A percentile compares a stretch with the other conserved stretches of the same genome.
These are phyloP conservation scores for Muraenolepis orangiensis DNA, from an alignment of 2,797 vertebrate genomes.

Conservation along the genomic window DNA sequence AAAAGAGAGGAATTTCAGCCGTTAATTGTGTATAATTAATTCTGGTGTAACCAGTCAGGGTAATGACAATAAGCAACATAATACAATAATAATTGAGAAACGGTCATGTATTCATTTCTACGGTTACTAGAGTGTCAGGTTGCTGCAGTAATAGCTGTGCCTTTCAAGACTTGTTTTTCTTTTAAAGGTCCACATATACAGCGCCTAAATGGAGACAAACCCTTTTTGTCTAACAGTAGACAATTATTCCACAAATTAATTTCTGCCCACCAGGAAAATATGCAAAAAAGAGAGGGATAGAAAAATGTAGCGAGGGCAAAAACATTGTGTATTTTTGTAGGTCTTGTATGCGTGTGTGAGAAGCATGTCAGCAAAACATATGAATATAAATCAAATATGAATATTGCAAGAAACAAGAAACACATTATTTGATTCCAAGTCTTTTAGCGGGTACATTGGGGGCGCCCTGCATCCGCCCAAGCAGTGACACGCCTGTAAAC, in stretches of 20 bases:
- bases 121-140: neutral
- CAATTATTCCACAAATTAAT: too few species aligned
- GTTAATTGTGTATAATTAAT: neutral
- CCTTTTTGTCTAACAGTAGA: neutral
- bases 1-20: constrained; percentile 3
- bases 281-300: too few species aligned
- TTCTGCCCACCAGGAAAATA: too few species aligned
- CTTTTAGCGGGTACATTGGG: too few species aligned
- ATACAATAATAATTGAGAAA: neutral
- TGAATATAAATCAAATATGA: neutral
- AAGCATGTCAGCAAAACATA: neutral
- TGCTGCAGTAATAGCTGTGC: neutral
- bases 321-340: neutral
- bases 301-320: neutral
- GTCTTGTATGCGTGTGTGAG: neutral
- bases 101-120: neutral
- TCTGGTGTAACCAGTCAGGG: neutral
- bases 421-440: too few species aligned
- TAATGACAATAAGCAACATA: neutral
- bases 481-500: too few species aligned
- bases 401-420: neutral
- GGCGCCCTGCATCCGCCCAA: too few species aligned
- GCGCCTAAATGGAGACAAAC: neutral
- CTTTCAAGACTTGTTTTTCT: neutral
- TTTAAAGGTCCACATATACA: neutral